Conservation (phyloP, 2,113 vertebrate genomes). For the Spheniscus mendiculus region DNA sequence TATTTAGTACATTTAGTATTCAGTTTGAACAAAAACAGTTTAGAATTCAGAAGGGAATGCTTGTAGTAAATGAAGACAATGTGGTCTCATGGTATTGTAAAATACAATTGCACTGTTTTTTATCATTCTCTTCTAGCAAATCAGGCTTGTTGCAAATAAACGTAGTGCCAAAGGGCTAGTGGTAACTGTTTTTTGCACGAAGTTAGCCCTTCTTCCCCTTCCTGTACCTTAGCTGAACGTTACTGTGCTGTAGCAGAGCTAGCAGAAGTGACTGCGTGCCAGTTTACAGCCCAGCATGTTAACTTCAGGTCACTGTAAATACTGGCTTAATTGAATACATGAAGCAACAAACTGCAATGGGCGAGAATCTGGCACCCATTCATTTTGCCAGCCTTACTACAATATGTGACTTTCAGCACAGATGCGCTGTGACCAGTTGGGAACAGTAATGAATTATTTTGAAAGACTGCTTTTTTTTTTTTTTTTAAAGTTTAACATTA, state of each 20-base stretch:
- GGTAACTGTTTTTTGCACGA: background rate
- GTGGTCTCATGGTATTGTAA: background rate
- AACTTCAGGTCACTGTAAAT: background rate
- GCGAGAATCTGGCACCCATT: background rate
- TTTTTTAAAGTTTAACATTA: background rate
- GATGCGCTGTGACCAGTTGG: background rate
- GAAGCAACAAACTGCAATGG: background rate
- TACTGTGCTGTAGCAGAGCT: background rate
- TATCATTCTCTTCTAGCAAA: background rate
- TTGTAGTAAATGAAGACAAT: background rate
- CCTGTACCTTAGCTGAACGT: background rate
- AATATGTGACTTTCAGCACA: background rate
- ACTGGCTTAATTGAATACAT: background rate
- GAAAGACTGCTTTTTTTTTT: background rate
- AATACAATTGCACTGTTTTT: background rate
- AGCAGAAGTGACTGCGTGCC: background rate
- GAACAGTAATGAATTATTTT: background rate
- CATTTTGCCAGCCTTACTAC: background rate
- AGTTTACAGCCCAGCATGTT: background rate
- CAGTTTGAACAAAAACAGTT: background rate
- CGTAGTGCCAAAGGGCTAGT: background rate
- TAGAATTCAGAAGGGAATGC: background rate
- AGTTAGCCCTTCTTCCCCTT: background rate
- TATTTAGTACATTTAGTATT: background rate
- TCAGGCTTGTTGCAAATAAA: background rate